These are phyloP conservation scores for Mareca strepera DNA, from an alignment of 2,797 vertebrate species.

Conservation along the genomic window DNA sequence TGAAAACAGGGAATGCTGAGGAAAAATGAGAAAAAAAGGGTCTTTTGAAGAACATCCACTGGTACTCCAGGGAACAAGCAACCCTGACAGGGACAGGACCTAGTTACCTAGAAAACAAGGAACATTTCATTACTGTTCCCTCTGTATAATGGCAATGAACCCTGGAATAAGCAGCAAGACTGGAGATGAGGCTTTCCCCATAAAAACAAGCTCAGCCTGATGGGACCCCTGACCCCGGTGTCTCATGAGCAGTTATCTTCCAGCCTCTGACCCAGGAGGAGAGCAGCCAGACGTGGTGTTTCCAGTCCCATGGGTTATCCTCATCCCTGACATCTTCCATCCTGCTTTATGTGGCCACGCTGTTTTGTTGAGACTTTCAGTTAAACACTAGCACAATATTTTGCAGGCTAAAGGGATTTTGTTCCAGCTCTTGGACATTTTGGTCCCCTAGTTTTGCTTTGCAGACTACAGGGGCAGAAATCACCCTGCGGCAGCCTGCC, in stretches of 20 bases:
- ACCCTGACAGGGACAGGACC: background rate
- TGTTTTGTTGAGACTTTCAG: fast-evolving
- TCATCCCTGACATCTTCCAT: background rate
- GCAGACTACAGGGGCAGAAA: background rate
- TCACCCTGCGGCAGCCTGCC: background rate
- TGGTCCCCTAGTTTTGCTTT: fast-evolving
- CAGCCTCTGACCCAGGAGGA: fast-evolving
- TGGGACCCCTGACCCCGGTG: background rate
- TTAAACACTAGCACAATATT: fast-evolving
- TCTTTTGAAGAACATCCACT: background rate
- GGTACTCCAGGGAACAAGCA: background rate
- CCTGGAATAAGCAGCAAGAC: background rate
- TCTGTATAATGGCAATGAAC: background rate
- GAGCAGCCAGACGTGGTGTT: fast-evolving
- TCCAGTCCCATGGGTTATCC: background rate
- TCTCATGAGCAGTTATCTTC: background rate
- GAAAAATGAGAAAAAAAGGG: background rate
- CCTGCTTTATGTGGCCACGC: fast-evolving
- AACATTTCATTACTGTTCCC: background rate
- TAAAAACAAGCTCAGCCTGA: background rate
- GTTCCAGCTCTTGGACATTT: background rate
- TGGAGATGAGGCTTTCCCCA: background rate
- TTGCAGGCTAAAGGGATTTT: fast-evolving
- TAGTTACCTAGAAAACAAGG: background rate
- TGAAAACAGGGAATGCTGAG: conserved; percentile 72